Percentiles rank a stretch among this genome's conserved stretches.
These are phyloP conservation scores for Brachyopa scutellaris DNA, from an alignment of 2,888 invertebrate species.

Conservation along the genomic window DNA sequence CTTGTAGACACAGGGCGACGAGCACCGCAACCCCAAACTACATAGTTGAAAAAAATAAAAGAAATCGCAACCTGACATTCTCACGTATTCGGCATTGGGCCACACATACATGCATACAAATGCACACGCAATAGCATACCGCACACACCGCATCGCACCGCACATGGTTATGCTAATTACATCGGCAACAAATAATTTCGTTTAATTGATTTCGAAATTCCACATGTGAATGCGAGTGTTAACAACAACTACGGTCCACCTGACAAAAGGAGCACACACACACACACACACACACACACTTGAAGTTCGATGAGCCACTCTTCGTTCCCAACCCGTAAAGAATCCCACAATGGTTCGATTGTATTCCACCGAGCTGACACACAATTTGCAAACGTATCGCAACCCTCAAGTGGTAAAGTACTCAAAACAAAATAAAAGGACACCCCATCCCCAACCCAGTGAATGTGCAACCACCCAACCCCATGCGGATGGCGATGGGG, in stretches of 20 bases:
- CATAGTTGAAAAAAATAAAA: not conserved
- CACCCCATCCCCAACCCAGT: not conserved
- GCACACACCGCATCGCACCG: slow-evolving; percentile 59
- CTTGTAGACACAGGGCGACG: slow-evolving; percentile 13
- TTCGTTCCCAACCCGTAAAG: not conserved
- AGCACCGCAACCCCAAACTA: slow-evolving; percentile 12
- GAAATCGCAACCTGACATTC: slow-evolving; percentile 16
- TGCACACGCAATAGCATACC: slow-evolving; percentile 30
- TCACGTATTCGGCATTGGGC: slow-evolving; percentile 22
- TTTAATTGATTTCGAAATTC: slow-evolving; percentile 72
- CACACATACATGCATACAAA: slow-evolving; percentile 13
- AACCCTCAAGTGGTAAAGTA: slow-evolving; percentile 35
- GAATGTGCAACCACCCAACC: not conserved
- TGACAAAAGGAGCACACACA: slow-evolving; percentile 52
- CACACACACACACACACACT: too few relatives aligned
- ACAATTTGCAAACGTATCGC: slow-evolving; percentile 61
- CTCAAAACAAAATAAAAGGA: slow-evolving; percentile 27
- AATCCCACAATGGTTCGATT: slow-evolving; percentile 24
- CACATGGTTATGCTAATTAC: slow-evolving; percentile 73
- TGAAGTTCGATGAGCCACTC: not conserved
- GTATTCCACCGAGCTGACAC: slow-evolving; percentile 57
- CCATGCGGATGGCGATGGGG: not conserved
- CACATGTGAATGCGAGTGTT: slow-evolving; percentile 66
- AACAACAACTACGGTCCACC: slow-evolving; percentile 69
- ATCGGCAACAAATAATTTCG: slow-evolving; percentile 73